Conservation (phyloP, 2,113 vertebrate genomes). For the Channa argus region DNA sequence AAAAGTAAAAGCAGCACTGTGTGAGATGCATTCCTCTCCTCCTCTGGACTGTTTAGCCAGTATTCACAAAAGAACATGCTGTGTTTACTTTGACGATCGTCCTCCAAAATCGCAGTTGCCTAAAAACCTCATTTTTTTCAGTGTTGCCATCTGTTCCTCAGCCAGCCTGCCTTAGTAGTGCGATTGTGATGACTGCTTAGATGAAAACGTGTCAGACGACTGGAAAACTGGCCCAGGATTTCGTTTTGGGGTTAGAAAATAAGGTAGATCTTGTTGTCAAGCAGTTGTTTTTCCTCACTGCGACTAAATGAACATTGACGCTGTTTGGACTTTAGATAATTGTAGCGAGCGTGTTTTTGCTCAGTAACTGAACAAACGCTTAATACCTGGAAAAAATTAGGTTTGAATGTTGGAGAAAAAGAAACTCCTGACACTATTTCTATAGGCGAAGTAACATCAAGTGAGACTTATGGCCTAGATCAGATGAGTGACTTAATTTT, state of each 20-base stretch:
- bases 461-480: too few species aligned
- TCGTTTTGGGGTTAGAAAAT: not conserved
- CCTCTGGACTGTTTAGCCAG: conserved; percentile 54
- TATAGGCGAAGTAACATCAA: too few species aligned
- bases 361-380: not conserved
- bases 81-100: conserved; percentile 57
- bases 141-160: conserved; percentile 15
- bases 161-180: not conserved
- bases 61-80: conserved; percentile 36
- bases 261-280: not conserved
- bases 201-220: not conserved
- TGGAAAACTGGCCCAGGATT: not conserved
- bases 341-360: not conserved
- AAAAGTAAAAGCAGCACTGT: conserved; percentile 46
- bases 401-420: too few species aligned
- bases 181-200: conserved; percentile 1
- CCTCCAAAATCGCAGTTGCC: conserved; percentile 38
- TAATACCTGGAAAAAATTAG: too few species aligned
- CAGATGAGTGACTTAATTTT: too few species aligned
- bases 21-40: conserved; percentile 65
- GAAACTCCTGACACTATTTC: too few species aligned
- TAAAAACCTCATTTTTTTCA: conserved; percentile 17
- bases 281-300: not conserved
- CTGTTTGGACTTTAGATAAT: not conserved
- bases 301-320: not conserved